A percentile compares a stretch with the other conserved stretches of the same genome.
These are phyloP conservation scores for Agonopterix arenella DNA, from an alignment of 2,888 invertebrate species.

Conservation along the genomic window DNA sequence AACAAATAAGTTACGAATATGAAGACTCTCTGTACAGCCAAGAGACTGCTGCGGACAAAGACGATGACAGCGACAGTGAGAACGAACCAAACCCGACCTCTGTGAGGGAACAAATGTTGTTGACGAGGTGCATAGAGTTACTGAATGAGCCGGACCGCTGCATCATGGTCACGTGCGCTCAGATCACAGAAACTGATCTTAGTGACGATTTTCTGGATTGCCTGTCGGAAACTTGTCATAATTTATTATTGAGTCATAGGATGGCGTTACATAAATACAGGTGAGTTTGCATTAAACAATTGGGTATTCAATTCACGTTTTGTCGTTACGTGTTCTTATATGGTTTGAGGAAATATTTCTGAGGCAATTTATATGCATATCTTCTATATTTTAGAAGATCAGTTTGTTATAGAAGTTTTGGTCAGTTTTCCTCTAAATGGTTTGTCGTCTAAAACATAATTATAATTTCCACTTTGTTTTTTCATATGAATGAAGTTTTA, in stretches of 20 bases:
- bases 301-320: not conserved
- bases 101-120: slow-evolving; percentile 57
- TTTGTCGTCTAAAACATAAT: too few relatives aligned
- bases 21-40: slow-evolving; percentile 67
- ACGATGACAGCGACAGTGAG: slow-evolving; percentile 78
- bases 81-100: slow-evolving; percentile 66
- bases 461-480: too few relatives aligned
- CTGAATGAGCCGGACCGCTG: slow-evolving; percentile 78
- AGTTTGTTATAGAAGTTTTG: too few relatives aligned
- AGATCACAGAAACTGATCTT: slow-evolving; percentile 70
- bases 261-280: slow-evolving; percentile 91
- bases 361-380: too few relatives aligned
- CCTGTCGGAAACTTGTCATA: slow-evolving; percentile 88
- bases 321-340: not conserved
- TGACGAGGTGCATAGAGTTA: slow-evolving; percentile 78
- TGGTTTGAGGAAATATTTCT: too few relatives aligned
- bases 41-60: slow-evolving; percentile 66
- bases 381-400: too few relatives aligned
- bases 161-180: slow-evolving; percentile 57
- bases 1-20: slow-evolving; percentile 59
- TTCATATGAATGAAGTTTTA: too few relatives aligned
- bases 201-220: slow-evolving; percentile 78
- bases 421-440: too few relatives aligned
- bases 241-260: slow-evolving; percentile 87
- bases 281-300: slow-evolving; percentile 48